A percentile compares a stretch with the other conserved stretches of the same genome.
phyloP scores from a whole-genome alignment of 2,797 vertebrate genomes.

The Glyptemys insculpta region DNA sequence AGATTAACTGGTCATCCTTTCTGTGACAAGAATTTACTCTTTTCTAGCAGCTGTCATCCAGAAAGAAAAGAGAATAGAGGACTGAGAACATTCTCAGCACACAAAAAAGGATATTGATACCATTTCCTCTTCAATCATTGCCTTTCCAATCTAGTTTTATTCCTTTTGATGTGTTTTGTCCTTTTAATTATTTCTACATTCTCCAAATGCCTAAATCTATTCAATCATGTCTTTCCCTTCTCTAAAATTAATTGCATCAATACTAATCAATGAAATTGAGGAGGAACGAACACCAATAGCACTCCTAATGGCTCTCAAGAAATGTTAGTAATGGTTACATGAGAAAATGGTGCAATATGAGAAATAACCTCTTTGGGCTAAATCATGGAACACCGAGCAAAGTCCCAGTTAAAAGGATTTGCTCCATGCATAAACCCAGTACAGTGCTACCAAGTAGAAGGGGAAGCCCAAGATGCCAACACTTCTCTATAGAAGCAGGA shows the following conservation, averaged over 20 bases:
- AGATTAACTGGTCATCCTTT: not conserved
- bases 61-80: not conserved
- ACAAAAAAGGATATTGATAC: not conserved
- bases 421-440: not conserved
- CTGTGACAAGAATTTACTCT: not conserved
- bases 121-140: not conserved
- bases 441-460: not conserved
- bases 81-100: not conserved
- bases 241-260: not conserved
- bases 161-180: not conserved
- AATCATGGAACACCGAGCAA: not conserved
- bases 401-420: not conserved
- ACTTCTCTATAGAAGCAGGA: not conserved
- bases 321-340: not conserved
- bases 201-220: not conserved
- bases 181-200: slow-evolving; percentile 17
- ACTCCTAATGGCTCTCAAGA: not conserved
- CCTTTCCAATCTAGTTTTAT: not conserved
- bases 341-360: not conserved
- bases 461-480: not conserved
- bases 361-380: not conserved
- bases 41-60: not conserved
- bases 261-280: slow-evolving; percentile 3
- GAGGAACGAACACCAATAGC: not conserved
- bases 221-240: not conserved